These are phyloP conservation scores for Ceratoteleas bidentatus DNA, from an alignment of 1,140 invertebrate genomes.

Conservation along the genomic window DNA sequence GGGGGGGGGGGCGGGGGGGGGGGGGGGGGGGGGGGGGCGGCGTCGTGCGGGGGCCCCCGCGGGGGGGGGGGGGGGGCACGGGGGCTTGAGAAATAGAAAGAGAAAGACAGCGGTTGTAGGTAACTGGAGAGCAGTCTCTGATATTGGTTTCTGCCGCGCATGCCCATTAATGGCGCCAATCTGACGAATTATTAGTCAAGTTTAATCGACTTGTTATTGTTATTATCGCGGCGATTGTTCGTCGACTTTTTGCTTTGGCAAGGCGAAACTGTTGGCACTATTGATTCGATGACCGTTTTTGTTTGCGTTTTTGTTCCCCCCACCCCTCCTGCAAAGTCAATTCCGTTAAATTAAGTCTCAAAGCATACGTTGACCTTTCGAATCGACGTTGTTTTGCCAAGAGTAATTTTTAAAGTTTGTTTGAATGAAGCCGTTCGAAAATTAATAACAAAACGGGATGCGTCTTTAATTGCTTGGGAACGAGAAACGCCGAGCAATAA, in stretches of 20 bases:
- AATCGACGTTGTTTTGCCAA: no score
- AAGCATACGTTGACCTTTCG: no score
- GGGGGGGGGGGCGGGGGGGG: not conserved
- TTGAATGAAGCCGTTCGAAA: no score
- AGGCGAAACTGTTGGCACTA: not conserved
- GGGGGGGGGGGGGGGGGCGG: constrained; percentile 2
- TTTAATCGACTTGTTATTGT: constrained; percentile 71
- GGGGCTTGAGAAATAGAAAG: constrained; percentile 51
- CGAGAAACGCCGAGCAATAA: no score
- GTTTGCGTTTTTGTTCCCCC: not conserved
- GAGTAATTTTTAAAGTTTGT: no score
- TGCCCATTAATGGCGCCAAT: constrained; percentile 77
- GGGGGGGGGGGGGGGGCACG: no score
- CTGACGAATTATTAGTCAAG: constrained; percentile 80
- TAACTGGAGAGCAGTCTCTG: constrained; percentile 64
- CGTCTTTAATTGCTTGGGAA: no score
- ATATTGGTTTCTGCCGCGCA: constrained; percentile 81
- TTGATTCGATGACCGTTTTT: not conserved
- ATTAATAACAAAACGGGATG: no score
- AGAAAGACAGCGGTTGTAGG: constrained; percentile 57
- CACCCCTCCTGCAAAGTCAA: no score
- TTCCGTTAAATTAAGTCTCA: no score
- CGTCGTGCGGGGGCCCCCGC: no score
- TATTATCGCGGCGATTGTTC: constrained; percentile 18
- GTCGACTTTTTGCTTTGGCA: not conserved